Percentiles rank a stretch among this genome's conserved stretches.
Conservation (phyloP, 1,140 invertebrate genomes). For the Cyphomyrmex costatus region DNA sequence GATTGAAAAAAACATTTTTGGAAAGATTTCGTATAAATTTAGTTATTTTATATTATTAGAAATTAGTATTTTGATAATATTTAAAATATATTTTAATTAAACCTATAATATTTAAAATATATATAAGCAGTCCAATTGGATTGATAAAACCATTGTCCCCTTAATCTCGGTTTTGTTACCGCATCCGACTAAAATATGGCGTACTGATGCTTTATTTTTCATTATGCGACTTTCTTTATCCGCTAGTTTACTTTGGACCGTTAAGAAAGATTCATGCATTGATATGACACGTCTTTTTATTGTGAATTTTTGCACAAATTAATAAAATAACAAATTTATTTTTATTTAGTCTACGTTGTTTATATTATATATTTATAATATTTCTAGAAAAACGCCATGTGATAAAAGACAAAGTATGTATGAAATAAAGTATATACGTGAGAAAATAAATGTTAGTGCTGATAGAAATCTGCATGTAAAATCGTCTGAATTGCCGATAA, state of each 20-base stretch:
- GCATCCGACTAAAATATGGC: slow-evolving; percentile 60
- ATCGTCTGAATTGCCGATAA: neutral
- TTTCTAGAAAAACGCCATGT: neutral
- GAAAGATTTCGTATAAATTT: neutral
- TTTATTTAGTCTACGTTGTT: neutral
- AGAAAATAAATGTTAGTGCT: neutral
- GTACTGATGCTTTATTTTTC: neutral
- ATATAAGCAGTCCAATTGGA: neutral
- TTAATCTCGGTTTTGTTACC: slow-evolving; percentile 67
- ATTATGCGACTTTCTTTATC: slow-evolving; percentile 64
- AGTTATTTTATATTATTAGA: neutral
- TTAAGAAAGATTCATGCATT: slow-evolving; percentile 54
- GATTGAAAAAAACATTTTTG: neutral
- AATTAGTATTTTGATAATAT: neutral
- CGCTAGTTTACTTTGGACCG: slow-evolving; percentile 52
- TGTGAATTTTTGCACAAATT: neutral
- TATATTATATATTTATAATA: neutral
- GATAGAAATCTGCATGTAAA: neutral
- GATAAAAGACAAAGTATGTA: neutral
- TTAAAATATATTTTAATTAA: too few relatives aligned
- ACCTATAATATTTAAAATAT: too few relatives aligned
- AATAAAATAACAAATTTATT: neutral
- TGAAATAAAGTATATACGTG: neutral
- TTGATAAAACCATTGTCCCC: slow-evolving; percentile 35
- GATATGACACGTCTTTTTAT: slow-evolving; percentile 9